phyloP scores from a whole-genome alignment of 1,140 invertebrate species.

The Onthophagus taurus region DNA sequence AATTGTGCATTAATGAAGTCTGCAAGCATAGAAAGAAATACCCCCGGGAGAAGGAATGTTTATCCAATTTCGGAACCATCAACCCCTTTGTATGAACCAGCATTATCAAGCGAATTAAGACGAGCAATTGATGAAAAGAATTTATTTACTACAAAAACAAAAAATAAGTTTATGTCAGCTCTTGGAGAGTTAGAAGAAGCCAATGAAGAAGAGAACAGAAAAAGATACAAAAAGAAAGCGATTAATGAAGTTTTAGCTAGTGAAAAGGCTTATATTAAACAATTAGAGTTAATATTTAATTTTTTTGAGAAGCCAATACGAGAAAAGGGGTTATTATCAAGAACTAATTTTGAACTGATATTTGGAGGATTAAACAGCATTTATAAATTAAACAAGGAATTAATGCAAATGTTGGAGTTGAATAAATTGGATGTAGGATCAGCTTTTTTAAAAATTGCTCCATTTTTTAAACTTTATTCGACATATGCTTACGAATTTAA shows the following conservation, averaged over 20 bases:
- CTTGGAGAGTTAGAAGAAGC: constrained; percentile 41
- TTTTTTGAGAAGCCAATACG: constrained; percentile 59
- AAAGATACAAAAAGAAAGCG: constrained; percentile 42
- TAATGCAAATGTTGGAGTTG: constrained; percentile 52
- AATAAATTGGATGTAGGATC: constrained; percentile 50
- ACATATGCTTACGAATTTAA: constrained; percentile 69
- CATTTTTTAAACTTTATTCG: constrained; percentile 70
- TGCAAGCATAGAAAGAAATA: too few relatives aligned
- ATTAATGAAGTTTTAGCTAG: constrained; percentile 62
- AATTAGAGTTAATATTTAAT: constrained; percentile 57
- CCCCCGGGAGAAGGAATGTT: too few relatives aligned
- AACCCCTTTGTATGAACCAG: constrained; percentile 41
- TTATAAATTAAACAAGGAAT: constrained; percentile 59
- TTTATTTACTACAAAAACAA: constrained; percentile 49
- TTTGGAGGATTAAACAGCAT: constrained; percentile 63
- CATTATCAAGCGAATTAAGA: constrained; percentile 49
- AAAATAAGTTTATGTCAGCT: constrained; percentile 46
- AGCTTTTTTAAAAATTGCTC: constrained; percentile 60
- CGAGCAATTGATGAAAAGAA: constrained; percentile 51
- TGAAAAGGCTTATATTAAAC: constrained; percentile 58
- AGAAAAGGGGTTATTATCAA: constrained; percentile 45
- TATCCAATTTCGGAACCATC: constrained; percentile 11
- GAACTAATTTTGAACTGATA: constrained; percentile 43
- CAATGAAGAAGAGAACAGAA: constrained; percentile 38
- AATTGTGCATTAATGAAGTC: too few relatives aligned